phyloP scores from a whole-genome alignment of 2,888 invertebrate species.

The Heliconius ismenius region DNA sequence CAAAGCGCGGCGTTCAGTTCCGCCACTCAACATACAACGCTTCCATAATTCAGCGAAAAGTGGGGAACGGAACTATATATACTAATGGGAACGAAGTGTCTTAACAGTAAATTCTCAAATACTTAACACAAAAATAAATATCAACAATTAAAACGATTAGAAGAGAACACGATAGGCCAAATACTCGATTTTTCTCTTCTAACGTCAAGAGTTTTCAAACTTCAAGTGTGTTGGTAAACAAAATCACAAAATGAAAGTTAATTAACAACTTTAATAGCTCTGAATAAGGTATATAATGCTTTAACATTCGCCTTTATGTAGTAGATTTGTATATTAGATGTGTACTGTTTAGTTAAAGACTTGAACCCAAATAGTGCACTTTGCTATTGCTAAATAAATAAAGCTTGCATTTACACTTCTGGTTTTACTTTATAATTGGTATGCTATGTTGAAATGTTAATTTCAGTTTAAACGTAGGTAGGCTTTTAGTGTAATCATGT shows the following conservation, averaged over 20 bases:
- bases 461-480: neutral
- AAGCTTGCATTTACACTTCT: conserved; percentile 26
- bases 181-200: conserved; percentile 15
- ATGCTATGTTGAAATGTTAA: conserved; percentile 8
- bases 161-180: conserved; percentile 7
- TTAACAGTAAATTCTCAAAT: no score
- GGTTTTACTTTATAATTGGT: conserved; percentile 14
- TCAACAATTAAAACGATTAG: conserved; percentile 22
- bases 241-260: neutral
- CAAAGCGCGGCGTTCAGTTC: no score
- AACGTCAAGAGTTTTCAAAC: conserved; percentile 21
- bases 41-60: no score
- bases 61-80: no score
- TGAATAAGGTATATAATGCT: neutral
- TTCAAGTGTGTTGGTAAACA: conserved; percentile 25
- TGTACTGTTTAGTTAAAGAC: conserved; percentile 28
- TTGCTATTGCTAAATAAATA: conserved; percentile 42
- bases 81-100: no score
- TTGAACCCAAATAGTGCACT: conserved; percentile 30
- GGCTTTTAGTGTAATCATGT: neutral
- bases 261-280: neutral
- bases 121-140: neutral
- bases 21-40: no score
- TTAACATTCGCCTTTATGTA: neutral
- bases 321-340: conserved; percentile 11